Evolutionary conservation across 2,113 vertebrate genomes (phyloP).

Genomic region (Romanogobio albipinnatus): DNA sequence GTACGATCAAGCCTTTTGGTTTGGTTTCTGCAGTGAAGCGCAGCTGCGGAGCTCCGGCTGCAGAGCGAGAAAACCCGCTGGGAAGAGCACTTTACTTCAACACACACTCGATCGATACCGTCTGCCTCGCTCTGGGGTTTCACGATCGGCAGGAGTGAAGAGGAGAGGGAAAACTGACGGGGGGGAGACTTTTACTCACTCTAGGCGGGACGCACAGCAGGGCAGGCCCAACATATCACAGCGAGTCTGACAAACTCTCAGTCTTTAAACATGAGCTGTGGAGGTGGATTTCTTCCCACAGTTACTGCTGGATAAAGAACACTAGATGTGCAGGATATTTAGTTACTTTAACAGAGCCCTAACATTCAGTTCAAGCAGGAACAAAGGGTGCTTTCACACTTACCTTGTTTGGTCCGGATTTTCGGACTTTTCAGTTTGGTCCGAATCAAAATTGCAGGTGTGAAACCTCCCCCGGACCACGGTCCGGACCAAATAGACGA

Average conservation of each 20-base stretch:
- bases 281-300: not conserved
- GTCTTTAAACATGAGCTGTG: not conserved
- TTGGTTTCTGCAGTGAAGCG: not conserved
- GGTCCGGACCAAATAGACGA: no score
- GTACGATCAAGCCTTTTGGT: not conserved
- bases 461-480: no score
- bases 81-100: slow-evolving; percentile 19
- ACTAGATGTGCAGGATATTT: not conserved
- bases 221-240: not conserved
- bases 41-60: not conserved
- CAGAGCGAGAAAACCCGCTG: slow-evolving; percentile 1
- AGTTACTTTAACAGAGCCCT: not conserved
- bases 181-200: not conserved
- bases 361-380: not conserved
- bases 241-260: not conserved
- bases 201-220: not conserved
- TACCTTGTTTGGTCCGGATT: no score
- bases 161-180: not conserved
- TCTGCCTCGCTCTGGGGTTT: not conserved
- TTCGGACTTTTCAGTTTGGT: no score
- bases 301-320: slow-evolving; percentile 2
- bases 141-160: not conserved
- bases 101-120: not conserved
- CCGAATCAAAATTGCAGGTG: no score
- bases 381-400: no score